Evolutionary conservation across 2,797 vertebrate genomes (phyloP).

Genomic region (Lepilemur septentrionalis): DNA sequence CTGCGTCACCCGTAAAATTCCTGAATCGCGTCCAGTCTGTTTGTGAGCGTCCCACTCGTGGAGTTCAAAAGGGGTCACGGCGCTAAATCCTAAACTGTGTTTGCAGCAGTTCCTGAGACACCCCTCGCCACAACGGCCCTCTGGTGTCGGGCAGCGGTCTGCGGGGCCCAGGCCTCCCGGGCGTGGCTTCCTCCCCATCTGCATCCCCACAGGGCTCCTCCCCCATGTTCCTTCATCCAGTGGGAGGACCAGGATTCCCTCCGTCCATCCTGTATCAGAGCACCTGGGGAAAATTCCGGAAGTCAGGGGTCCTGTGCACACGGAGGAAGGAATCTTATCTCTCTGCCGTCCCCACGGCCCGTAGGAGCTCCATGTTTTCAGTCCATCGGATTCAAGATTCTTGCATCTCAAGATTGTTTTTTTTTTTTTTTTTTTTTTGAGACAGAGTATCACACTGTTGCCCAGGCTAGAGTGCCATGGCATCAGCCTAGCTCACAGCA

Average conservation of each 20-base stretch:
- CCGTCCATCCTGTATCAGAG: not conserved
- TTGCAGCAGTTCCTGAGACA: not conserved
- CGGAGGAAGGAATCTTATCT: not conserved
- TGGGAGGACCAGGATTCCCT: not conserved
- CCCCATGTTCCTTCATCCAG: not conserved
- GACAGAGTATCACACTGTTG: no score
- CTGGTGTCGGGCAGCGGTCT: not conserved
- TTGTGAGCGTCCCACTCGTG: not conserved
- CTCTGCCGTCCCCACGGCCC: rapidly evolving
- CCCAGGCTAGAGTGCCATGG: no score
- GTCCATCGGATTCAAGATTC: not conserved
- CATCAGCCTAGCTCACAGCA: no score
- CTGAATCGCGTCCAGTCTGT: rapidly evolving
- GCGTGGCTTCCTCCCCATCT: no score
- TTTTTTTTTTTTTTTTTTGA: no score
- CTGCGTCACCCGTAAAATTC: not conserved
- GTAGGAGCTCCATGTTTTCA: not conserved
- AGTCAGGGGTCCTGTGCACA: not conserved
- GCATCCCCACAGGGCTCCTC: not conserved
- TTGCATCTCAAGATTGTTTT: not conserved
- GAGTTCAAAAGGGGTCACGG: not conserved
- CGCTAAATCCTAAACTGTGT: not conserved
- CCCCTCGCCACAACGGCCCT: not conserved
- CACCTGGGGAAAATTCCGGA: not conserved
- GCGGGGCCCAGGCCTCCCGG: not conserved